These are phyloP conservation scores for Microtus californicus DNA, from an alignment of 2,797 vertebrate genomes.

Conservation along the genomic window DNA sequence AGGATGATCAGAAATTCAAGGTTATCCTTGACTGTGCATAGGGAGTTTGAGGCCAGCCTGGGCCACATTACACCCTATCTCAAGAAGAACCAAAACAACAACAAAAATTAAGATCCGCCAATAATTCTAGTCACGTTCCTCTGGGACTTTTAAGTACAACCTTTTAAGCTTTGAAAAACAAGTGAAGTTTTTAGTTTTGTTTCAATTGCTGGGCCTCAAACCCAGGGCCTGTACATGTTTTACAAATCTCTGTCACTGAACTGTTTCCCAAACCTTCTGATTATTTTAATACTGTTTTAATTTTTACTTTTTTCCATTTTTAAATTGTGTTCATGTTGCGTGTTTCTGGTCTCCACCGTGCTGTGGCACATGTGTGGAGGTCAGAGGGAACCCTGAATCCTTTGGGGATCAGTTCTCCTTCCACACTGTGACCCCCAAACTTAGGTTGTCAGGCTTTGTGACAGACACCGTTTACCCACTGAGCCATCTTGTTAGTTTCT, in stretches of 20 bases:
- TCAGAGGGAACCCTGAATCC: not conserved
- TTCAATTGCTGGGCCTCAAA: not conserved
- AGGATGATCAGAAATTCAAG: not conserved
- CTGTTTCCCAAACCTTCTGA: not conserved
- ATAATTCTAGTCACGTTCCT: not conserved
- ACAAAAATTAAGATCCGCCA: not conserved
- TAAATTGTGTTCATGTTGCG: not conserved
- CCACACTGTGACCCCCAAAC: not conserved
- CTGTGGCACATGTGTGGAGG: not conserved
- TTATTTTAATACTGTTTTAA: conserved; percentile 9
- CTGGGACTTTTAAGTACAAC: conserved; percentile 7
- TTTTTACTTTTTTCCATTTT: not conserved
- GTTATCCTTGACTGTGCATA: too few relatives aligned
- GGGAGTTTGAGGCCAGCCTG: not conserved
- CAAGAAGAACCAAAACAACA: not conserved
- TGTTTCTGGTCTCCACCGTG: not conserved
- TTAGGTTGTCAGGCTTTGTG: not conserved
- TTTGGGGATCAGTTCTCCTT: not conserved
- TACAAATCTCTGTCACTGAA: not conserved
- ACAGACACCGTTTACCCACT: not conserved
- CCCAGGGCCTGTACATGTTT: not conserved
- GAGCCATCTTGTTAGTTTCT: not conserved
- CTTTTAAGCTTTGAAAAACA: not conserved
- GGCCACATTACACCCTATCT: not conserved
- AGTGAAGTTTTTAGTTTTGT: not conserved